A percentile compares a stretch with the other conserved stretches of the same genome.
Conservation (phyloP, 2,113 vertebrate species). For the Pachypanchax playfairii region DNA sequence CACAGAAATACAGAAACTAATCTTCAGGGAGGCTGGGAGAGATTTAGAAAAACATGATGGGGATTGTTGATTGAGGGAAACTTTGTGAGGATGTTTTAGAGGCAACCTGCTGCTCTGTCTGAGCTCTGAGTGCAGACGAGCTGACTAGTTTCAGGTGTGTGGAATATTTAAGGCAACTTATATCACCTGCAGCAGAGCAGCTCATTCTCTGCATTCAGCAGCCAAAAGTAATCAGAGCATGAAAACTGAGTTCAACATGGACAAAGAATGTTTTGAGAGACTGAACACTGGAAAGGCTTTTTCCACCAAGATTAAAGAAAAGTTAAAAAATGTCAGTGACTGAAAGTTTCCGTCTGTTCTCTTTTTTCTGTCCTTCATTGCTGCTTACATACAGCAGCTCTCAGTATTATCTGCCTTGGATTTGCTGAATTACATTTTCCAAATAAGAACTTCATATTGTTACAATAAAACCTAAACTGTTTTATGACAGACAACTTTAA, state of each 20-base stretch:
- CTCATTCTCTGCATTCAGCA: neutral
- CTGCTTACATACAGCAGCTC: neutral
- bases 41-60: constrained; percentile 9
- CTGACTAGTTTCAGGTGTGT: constrained; percentile 42
- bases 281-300: constrained; percentile 18
- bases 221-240: constrained; percentile 14
- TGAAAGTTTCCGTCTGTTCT: constrained; percentile 44
- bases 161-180: neutral
- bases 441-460: too few relatives aligned
- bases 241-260: constrained; percentile 1
- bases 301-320: constrained; percentile 12
- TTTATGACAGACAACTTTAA: too few relatives aligned
- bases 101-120: constrained; percentile 15
- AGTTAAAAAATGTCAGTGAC: constrained; percentile 8
- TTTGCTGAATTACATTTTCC: too few relatives aligned
- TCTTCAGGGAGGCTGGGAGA: neutral
- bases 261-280: constrained; percentile 40
- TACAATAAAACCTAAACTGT: too few relatives aligned
- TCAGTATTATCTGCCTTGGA: neutral
- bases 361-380: neutral
- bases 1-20: neutral
- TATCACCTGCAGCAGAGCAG: neutral
- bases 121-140: neutral
- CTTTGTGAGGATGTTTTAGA: constrained; percentile 19
- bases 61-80: neutral